A percentile compares a stretch with the other conserved stretches of the same genome.
phyloP scores from a whole-genome alignment of 2,113 vertebrate species.

The Macrotus californicus region DNA sequence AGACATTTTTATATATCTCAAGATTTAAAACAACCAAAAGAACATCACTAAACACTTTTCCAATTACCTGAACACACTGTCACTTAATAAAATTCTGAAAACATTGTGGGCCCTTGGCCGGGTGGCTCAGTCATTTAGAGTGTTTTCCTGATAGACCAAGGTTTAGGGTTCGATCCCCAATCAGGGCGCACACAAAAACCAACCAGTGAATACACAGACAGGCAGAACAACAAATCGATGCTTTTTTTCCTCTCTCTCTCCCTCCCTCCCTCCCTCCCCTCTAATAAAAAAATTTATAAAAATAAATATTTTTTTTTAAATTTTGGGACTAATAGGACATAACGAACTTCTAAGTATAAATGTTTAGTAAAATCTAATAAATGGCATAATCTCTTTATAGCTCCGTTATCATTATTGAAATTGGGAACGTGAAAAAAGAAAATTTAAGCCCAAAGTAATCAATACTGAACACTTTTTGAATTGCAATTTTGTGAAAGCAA shows the following conservation, averaged over 20 bases:
- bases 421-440: not conserved
- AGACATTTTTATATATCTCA: not conserved
- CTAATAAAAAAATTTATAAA: no score
- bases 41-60: not conserved
- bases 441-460: not conserved
- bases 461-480: not conserved
- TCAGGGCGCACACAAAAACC: no score
- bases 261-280: no score
- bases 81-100: not conserved
- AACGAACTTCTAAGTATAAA: constrained; percentile 44
- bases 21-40: not conserved
- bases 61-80: not conserved
- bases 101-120: not conserved
- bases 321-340: not conserved
- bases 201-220: no score
- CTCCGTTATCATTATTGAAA: not conserved
- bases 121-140: no score
- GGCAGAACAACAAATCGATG: no score
- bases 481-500: constrained; percentile 12
- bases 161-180: no score
- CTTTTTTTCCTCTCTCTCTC: no score
- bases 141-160: no score
- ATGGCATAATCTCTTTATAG: not conserved
- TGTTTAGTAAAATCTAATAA: not conserved
- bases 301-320: no score